phyloP scores from a whole-genome alignment of 2,888 invertebrate species.

The Cantharis rustica region DNA sequence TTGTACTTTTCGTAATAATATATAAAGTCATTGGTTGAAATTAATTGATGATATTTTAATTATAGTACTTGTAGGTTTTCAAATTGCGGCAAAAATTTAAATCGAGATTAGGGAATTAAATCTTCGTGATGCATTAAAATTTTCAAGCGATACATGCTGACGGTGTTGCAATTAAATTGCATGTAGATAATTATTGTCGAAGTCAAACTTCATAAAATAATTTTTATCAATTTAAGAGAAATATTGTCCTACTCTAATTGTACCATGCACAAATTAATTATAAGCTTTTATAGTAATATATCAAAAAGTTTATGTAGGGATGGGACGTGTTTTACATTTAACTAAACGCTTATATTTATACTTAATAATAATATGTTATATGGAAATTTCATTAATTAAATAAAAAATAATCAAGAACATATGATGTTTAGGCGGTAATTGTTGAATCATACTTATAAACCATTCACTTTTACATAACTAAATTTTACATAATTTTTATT shows the following conservation, averaged over 20 bases:
- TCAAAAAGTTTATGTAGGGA: conserved; percentile 39
- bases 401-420: conserved; percentile 9
- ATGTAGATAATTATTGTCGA: not conserved
- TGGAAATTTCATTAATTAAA: conserved; percentile 15
- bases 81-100: not conserved
- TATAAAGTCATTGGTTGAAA: not conserved
- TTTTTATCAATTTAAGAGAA: conserved; percentile 7
- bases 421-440: conserved; percentile 10
- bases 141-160: not conserved
- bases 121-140: not conserved
- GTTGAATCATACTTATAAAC: not conserved
- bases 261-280: conserved; percentile 52
- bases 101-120: not conserved
- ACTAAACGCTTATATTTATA: conserved; percentile 34
- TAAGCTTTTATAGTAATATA: conserved; percentile 44
- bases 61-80: not conserved
- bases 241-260: conserved; percentile 34
- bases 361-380: conserved; percentile 14
- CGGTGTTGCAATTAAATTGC: not conserved
- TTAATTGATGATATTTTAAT: not conserved
- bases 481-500: not conserved
- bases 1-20: conserved; percentile 3
- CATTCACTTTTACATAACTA: not conserved
- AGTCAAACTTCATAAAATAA: not conserved
- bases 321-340: conserved; percentile 37